Conservation (phyloP, 2,113 vertebrate species). For the Indicator indicator region DNA sequence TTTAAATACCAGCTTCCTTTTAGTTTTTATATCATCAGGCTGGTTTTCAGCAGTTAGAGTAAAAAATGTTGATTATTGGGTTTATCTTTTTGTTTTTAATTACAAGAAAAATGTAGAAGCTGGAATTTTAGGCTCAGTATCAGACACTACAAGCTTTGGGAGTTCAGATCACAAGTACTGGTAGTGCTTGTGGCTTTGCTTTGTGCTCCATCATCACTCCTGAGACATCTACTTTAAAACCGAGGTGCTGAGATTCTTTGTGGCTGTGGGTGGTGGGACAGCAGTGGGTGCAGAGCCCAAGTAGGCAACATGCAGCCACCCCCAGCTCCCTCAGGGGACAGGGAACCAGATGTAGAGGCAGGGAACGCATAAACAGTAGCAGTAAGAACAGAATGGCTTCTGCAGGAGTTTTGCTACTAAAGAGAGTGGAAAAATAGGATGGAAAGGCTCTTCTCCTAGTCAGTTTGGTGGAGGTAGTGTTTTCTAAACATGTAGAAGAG, state of each 20-base stretch:
- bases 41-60: neutral
- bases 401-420: neutral
- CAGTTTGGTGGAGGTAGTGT: neutral
- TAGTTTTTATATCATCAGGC: neutral
- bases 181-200: fast-evolving
- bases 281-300: neutral
- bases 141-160: neutral
- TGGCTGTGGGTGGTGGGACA: neutral
- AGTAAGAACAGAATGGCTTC: neutral
- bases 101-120: neutral
- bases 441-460: neutral
- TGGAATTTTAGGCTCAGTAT: neutral
- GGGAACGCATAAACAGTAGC: neutral
- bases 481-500: neutral
- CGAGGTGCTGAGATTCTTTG: neutral
- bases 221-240: neutral
- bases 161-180: neutral
- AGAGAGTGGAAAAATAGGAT: neutral
- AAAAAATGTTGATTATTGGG: neutral
- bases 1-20: neutral
- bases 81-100: neutral
- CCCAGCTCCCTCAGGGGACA: neutral
- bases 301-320: neutral
- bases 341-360: neutral
- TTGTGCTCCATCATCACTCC: neutral